These are phyloP conservation scores for Lichenostomus cassidix DNA, from an alignment of 2,113 vertebrate genomes.

Conservation along the genomic window DNA sequence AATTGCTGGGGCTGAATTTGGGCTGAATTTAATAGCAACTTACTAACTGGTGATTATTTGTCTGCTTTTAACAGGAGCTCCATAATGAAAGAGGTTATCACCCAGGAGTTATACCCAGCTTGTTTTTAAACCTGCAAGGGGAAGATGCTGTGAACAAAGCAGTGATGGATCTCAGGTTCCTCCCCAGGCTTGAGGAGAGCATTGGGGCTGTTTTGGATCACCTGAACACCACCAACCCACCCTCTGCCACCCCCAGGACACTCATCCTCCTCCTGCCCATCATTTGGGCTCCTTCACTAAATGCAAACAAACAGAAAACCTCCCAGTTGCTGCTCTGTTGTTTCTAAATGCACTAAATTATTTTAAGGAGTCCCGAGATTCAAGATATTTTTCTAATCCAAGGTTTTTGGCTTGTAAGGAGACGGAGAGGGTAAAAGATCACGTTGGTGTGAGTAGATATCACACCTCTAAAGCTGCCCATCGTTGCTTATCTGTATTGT, in stretches of 20 bases:
- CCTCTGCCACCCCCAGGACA: neutral
- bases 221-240: neutral
- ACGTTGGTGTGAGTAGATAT: neutral
- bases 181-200: neutral
- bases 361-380: neutral
- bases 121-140: neutral
- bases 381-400: neutral
- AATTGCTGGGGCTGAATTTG: slow-evolving; percentile 38
- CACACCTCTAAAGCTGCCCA: neutral
- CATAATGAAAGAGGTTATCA: neutral
- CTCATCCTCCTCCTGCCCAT: neutral
- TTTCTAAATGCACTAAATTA: neutral
- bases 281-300: neutral
- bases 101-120: neutral
- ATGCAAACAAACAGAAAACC: neutral
- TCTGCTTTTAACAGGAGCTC: slow-evolving; percentile 30
- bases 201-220: neutral
- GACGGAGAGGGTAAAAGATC: neutral
- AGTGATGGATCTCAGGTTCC: neutral
- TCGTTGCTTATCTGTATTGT: neutral
- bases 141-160: neutral
- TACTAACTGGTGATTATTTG: slow-evolving; percentile 38
- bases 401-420: neutral
- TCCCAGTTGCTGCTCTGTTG: neutral
- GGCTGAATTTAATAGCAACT: slow-evolving; percentile 8